Evolutionary conservation across 2,888 invertebrate genomes (phyloP), one percentile per base, ranked within the genome.

Genomic region (Pammene aurita): DNA sequence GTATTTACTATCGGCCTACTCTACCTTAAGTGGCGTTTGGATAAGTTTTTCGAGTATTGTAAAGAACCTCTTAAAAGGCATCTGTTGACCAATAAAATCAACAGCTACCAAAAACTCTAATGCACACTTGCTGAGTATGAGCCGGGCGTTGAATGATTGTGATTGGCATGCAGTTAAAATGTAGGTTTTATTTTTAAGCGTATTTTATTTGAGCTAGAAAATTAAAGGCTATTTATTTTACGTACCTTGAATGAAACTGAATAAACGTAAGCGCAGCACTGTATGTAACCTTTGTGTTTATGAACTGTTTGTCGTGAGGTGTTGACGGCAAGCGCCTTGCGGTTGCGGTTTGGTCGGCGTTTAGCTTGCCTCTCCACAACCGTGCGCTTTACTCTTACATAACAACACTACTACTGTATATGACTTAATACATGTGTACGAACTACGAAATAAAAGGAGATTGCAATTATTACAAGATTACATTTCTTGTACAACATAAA

Each of bases 1-100:
- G 52, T 78, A 78, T 80, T 82, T 80, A 78, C 78, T 70, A 73
- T 77, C 62, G 73, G 72, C 71, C 76, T 74, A 72, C 72, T 74
- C 72, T 56, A 10, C 64, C 71, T 77, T 75, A 74, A 76, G 74
- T 73, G 72, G 75, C 68, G 75, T 73, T 75, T 71, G 71, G 73
- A 76, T 73, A 76, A 75, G 74, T 76, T 77, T 75, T 75, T 77
- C 71, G 71, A 78, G 73, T 77, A 76, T 70, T 77, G 76, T 73
- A 79, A 75, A 77, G 74, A 73, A 73, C 72, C 74, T 75, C 72
- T 74, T 74, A 66, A 71, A 74, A 72, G 67, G 74, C 70, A 70
- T 71, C 75, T 77, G 72, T 75, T 76, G 71, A 68, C 71, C 65
- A 66, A 66, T 35, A 44, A 69, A 66, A 67, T 58, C 71, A 70